phyloP scores from a whole-genome alignment of 2,113 vertebrate genomes.

The Chaetorhynchus papuensis region DNA sequence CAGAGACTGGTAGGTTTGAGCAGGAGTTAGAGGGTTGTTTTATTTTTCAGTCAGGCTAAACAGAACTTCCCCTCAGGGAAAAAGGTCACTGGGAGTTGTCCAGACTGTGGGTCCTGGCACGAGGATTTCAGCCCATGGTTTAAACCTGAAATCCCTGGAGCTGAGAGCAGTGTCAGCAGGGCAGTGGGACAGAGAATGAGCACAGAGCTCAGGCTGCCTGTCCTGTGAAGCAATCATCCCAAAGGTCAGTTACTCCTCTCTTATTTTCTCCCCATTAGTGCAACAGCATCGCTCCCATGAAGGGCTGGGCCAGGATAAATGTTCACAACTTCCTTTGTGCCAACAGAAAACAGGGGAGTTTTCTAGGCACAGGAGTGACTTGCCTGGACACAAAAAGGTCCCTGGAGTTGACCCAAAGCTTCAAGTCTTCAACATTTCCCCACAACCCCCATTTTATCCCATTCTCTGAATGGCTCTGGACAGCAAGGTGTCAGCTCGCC shows the following conservation, averaged over 20 bases:
- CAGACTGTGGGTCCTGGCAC: background rate
- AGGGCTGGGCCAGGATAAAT: background rate
- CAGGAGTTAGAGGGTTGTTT: background rate
- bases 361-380: background rate
- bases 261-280: background rate
- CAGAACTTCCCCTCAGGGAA: background rate
- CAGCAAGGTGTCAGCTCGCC: background rate
- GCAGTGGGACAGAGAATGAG: background rate
- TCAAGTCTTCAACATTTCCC: background rate
- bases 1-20: background rate
- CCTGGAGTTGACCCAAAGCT: background rate
- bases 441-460: rapidly evolving
- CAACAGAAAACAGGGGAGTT: background rate
- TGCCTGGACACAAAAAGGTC: background rate
- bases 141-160: background rate
- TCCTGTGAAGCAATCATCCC: background rate
- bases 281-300: background rate
- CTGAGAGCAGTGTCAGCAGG: background rate
- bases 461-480: background rate
- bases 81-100: background rate
- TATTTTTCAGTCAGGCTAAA: background rate
- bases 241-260: background rate
- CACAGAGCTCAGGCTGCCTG: background rate
- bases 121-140: background rate
- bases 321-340: background rate